Percentiles rank a stretch among this genome's conserved stretches.
Evolutionary conservation across 2,797 vertebrate species (phyloP).

Genomic region (Lates japonicus): DNA sequence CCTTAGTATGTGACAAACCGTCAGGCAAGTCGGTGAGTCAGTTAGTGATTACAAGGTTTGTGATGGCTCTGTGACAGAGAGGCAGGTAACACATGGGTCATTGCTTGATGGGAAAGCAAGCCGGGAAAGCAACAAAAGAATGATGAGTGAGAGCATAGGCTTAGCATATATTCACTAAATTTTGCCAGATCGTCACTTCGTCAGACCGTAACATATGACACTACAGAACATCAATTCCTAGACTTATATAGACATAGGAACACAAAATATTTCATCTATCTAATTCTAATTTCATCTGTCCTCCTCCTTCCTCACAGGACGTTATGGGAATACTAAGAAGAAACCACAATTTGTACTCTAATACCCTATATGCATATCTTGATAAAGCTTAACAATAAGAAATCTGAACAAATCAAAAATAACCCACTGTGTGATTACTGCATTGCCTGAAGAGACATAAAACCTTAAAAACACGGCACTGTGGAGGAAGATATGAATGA

Average conservation of each 20-base stretch:
- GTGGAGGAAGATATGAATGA: slow-evolving; percentile 22
- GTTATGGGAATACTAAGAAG: not conserved
- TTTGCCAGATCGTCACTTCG: slow-evolving; percentile 2
- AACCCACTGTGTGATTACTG: slow-evolving; percentile 6
- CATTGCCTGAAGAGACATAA: slow-evolving; percentile 7
- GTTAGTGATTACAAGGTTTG: slow-evolving; percentile 38
- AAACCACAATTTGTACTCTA: not conserved
- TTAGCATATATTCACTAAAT: not conserved
- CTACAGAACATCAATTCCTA: slow-evolving; percentile 1
- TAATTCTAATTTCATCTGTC: not conserved
- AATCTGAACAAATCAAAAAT: slow-evolving; percentile 32
- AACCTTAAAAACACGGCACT: slow-evolving; percentile 12
- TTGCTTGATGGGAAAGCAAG: slow-evolving; percentile 7
- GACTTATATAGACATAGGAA: not conserved
- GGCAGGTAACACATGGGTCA: slow-evolving; percentile 14
- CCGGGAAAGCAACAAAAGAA: not conserved
- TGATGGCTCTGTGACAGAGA: slow-evolving; percentile 25
- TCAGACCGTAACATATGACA: not conserved
- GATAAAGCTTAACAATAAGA: slow-evolving; percentile 11
- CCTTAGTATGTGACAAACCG: slow-evolving; percentile 31
- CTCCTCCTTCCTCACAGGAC: not conserved
- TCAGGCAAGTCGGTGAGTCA: slow-evolving; percentile 27
- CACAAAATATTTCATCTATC: not conserved
- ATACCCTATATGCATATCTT: not conserved
- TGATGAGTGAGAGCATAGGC: not conserved